Evolutionary conservation across 2,888 invertebrate genomes (phyloP), one percentile per base, ranked within the genome.

Genomic region (Sarcophaga carnaria): DNA sequence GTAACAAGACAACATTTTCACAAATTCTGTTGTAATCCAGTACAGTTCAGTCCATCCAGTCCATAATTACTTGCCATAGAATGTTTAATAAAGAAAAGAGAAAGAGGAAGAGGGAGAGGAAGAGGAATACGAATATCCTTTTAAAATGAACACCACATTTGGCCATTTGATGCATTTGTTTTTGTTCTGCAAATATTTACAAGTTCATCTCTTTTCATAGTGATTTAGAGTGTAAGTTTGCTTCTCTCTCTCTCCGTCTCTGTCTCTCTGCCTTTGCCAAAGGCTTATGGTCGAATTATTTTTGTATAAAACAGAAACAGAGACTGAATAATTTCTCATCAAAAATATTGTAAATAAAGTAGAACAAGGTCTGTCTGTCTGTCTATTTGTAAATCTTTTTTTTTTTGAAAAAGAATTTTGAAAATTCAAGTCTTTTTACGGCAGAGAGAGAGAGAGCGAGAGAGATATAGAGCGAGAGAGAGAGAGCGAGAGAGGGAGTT

Each of bases 251-350:
- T 37, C 37, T 37, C 54, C 17, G 0, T 54, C 4, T 14, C 12
- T 14, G 12, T 54, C 17, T 2, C 14, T 54, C 17, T 54, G 54
- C 54, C 54, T 17, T 63, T 84, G 8, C 10, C 10, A 74, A 59
- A 80, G 76, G 76, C 75, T 76, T 84, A 80, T 84, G 80, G 84
- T 71, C 80, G 64, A 84, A 64, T 71, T 84, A 75, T 84, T 84
- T 84, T 75, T 45, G 60, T 47, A 25, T 45, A 60, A 37, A 37
- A 37, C 37, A 37, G 60, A 37, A 60, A 22, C 66, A 62, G 27
- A 20, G 10, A 60, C 49, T 78, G 72, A 66, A 66, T 78, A 83
- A 83, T 67, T 66, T 78, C 27, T 62, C 77, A 78, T 72, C 37
- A 78, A 72, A 67, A 60, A 60, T 67, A 17, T 20, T 66, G 62